phyloP scores from a whole-genome alignment of 2,113 vertebrate genomes.

The Recurvirostra avosetta region DNA sequence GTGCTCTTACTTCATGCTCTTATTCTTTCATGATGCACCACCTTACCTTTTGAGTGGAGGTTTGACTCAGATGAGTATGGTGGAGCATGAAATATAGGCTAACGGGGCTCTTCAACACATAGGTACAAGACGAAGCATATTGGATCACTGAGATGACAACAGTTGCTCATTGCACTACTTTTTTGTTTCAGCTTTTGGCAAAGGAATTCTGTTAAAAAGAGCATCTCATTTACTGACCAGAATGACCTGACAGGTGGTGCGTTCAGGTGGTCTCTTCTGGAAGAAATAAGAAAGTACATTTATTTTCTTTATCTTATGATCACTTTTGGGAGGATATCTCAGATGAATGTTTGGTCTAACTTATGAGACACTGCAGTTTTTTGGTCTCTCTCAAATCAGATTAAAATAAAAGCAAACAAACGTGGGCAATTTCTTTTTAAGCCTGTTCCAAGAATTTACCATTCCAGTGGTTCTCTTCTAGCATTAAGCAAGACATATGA shows the following conservation, averaged over 20 bases:
- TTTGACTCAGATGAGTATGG: background rate
- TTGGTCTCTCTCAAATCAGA: background rate
- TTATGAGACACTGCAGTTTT: background rate
- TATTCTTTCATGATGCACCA: background rate
- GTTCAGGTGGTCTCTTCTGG: background rate
- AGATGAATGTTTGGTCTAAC: background rate
- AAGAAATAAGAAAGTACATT: background rate
- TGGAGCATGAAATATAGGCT: background rate
- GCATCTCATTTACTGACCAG: background rate
- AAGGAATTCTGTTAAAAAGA: background rate
- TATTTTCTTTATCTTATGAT: conserved; percentile 7
- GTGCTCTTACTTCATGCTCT: background rate
- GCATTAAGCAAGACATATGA: background rate
- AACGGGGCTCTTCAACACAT: background rate
- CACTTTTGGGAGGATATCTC: background rate
- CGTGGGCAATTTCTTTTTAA: background rate
- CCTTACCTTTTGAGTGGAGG: background rate
- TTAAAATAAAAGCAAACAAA: conserved; percentile 23
- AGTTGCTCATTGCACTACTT: background rate
- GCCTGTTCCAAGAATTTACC: background rate
- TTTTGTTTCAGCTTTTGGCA: background rate
- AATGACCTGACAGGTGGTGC: background rate
- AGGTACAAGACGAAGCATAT: background rate
- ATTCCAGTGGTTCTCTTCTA: background rate
- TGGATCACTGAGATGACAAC: background rate